Evolutionary conservation across 2,888 invertebrate genomes (phyloP), one percentile per base, ranked within the genome.

Genomic region (Cephonodes hylas): DNA sequence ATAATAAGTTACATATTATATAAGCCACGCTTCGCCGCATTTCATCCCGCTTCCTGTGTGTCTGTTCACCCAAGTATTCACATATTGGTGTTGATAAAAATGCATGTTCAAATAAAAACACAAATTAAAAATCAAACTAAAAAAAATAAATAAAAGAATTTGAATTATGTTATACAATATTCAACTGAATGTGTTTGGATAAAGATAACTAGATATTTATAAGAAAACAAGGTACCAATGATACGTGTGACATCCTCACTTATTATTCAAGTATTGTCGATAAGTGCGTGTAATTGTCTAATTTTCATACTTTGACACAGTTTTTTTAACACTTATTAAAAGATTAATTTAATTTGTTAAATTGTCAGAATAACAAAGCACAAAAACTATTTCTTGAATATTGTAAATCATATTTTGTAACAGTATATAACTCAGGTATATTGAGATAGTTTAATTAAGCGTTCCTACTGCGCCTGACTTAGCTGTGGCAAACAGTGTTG

Each of bases 91-190:
- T 42, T 46, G 22, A 15, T 38, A 48, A 48, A 34, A 38, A 2
- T 56, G 61, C 61, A 61, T 61, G 61, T 27, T 3, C 31, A 31
- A 53, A 53, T 27, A 31, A 31, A 53, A 53, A 53, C 27, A 10
- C 31, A 22, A 8, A 44, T 56, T 31, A 74, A 69, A 68, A 58
- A 65, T 59, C 66, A 65, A 63, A 70, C 60, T 60, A 69, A 72
- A 75, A 71, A 45, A 60, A 64, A 61, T 13, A 67, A 70, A 61
- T 23, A 44, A 65, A 69, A 67, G 69, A 60, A 62, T 59, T 18
- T 46, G 46, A 62, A 66, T 13, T 20, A 45, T 42, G 66, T 66
- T 75, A 76, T 72, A 70, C 72, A 76, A 76, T 70, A 76, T 76
- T 77, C 74, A 70, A 60, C 22, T 38, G n/a, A 38, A n/a, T 13